Conservation (phyloP, 2,797 vertebrate genomes). For the Crax fasciolata region DNA sequence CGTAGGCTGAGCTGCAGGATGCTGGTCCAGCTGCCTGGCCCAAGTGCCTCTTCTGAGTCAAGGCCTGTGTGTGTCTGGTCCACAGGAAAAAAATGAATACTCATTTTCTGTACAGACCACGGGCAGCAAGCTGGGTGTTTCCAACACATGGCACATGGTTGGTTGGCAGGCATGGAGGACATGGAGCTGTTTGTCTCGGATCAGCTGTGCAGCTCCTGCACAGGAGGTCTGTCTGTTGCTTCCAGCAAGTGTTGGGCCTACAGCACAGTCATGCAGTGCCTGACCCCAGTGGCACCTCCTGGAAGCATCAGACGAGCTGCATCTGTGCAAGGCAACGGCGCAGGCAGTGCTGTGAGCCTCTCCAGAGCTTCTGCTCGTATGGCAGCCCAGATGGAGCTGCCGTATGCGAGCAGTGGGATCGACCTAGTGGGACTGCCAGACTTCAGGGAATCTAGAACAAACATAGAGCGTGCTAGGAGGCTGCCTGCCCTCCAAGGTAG, state of each 20-base stretch:
- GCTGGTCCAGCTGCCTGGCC: neutral
- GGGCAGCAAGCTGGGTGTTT: neutral
- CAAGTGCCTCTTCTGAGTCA: neutral
- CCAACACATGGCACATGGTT: rapidly evolving
- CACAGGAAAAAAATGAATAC: rapidly evolving
- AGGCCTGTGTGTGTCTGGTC: neutral
- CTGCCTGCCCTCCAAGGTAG: neutral
- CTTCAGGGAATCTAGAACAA: neutral
- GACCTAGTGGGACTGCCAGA: constrained; percentile 15
- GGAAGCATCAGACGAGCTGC: neutral
- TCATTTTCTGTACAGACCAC: rapidly evolving
- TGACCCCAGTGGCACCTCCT: neutral
- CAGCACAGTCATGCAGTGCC: rapidly evolving
- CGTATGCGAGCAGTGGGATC: neutral
- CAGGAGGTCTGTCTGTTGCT: neutral
- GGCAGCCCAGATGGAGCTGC: constrained; percentile 41
- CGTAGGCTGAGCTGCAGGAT: neutral
- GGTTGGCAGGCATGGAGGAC: neutral
- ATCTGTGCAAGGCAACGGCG: neutral
- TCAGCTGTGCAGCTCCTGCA: rapidly evolving
- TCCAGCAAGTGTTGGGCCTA: neutral
- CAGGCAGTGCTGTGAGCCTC: neutral
- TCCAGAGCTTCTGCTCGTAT: neutral
- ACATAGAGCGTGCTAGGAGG: neutral
- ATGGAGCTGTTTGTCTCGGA: neutral